Base-by-base conservation (phyloP, 2,888 invertebrate species). In the Platerodrilus igneus region DNA sequence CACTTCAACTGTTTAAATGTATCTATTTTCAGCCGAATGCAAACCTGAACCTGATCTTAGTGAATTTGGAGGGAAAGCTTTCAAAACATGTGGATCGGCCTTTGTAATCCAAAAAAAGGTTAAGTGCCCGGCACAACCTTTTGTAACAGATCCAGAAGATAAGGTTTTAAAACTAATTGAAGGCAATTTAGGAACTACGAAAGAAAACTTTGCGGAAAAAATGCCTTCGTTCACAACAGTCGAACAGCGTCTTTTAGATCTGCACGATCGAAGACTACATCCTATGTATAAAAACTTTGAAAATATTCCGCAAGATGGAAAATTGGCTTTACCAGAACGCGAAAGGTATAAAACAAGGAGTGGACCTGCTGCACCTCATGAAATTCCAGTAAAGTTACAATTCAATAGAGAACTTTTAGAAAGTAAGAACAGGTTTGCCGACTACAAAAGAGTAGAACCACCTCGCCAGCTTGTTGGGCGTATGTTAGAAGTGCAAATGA, bases 391-490 rank as follows among this genome's bases (percentile, higher is more conserved):
- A 1, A 51, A 53, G 11, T 45, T 65, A n/a, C 57, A 57, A 30
- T 47, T 63, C 29, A 60, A 61, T 34, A 57, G 49, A 27, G 54
- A 60, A 11, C 27, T 60, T 14, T 34, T 66, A 20, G 61, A 65
- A 19, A 56, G 48, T 41, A 66, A 66, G 45, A 66, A 66, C 38
- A 52, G 65, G 23, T 58, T 54, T 38, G 44, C 53, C 9, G 60
- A 63, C 37, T 58, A 58, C 23, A 66, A 66, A 36, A 50, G 58
- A 28, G 57, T 62, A 6, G 60, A 59, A 21, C 59, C 63, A 9
- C 64, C 66, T 0, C 45, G 50, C 20, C 58, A 59, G 25, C 40
- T 65, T 36, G 23, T 62, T 7, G 56, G 53, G 4, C 50, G 52
- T 34, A 39, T 63, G 36, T 41, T 59, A 8, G 66, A 64, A 48